Evolutionary conservation across 2,888 invertebrate species (phyloP).

Genomic region (Drosophila fulvimacula): DNA sequence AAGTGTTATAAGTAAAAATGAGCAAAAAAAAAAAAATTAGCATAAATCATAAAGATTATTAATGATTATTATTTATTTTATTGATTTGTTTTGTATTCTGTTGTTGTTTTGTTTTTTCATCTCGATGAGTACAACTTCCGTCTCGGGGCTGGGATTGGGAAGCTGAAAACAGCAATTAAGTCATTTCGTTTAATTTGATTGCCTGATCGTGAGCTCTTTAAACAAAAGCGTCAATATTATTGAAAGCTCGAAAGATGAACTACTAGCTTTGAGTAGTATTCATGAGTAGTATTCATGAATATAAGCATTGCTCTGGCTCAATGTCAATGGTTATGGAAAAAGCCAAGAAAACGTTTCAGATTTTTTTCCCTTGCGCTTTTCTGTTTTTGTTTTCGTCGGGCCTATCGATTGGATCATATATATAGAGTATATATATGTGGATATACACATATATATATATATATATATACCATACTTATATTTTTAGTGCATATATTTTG

Average conservation of each 20-base stretch:
- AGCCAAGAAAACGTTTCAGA: slow-evolving; percentile 47
- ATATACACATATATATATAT: slow-evolving; percentile 30
- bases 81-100: slow-evolving; percentile 60
- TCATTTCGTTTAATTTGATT: slow-evolving; percentile 52
- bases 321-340: slow-evolving; percentile 58
- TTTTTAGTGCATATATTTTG: slow-evolving; percentile 54
- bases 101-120: slow-evolving; percentile 18
- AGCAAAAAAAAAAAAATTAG: slow-evolving; percentile 47
- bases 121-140: slow-evolving; percentile 54
- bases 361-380: neutral
- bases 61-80: slow-evolving; percentile 70
- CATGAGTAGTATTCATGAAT: slow-evolving; percentile 46
- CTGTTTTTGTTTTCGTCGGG: slow-evolving; percentile 27
- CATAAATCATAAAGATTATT: slow-evolving; percentile 70
- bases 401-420: slow-evolving; percentile 61
- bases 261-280: slow-evolving; percentile 40
- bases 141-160: slow-evolving; percentile 46
- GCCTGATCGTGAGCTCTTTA: slow-evolving; percentile 67
- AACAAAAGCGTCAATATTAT: slow-evolving; percentile 39
- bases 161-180: slow-evolving; percentile 66
- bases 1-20: slow-evolving; percentile 35
- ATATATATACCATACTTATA: slow-evolving; percentile 35
- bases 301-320: slow-evolving; percentile 44
- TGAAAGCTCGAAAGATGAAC: slow-evolving; percentile 25
- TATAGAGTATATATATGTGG: slow-evolving; percentile 24